Conservation (phyloP, 2,888 invertebrate species). For the Drosophila merina region DNA sequence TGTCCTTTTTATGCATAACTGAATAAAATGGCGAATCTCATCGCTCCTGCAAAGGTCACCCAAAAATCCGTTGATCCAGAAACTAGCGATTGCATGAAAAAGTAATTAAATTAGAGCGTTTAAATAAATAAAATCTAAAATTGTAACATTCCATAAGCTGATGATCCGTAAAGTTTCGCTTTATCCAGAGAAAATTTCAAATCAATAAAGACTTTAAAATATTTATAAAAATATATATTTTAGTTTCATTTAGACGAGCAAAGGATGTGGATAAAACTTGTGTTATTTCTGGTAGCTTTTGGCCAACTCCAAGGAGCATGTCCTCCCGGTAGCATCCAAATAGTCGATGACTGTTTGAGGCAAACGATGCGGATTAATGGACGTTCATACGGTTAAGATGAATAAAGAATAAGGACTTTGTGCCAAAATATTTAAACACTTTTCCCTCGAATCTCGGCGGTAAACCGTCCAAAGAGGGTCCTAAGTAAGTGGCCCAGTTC, state of each 20-base stretch:
- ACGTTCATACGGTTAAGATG: neutral
- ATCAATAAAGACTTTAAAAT: too few relatives aligned
- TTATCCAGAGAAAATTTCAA: neutral
- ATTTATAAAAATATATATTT: neutral
- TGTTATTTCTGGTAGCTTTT: neutral
- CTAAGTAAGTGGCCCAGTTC: conserved; percentile 41
- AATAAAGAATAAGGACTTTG: neutral
- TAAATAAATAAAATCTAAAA: neutral
- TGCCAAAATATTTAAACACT: conserved; percentile 10
- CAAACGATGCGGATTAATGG: neutral
- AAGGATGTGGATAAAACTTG: neutral
- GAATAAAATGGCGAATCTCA: neutral
- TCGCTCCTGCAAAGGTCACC: neutral
- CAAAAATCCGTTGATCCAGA: neutral
- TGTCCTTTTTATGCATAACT: neutral
- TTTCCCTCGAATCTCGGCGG: conserved; percentile 8
- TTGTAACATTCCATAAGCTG: neutral
- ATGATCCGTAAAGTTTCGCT: neutral
- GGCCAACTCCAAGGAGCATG: neutral
- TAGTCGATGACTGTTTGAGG: neutral
- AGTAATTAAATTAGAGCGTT: neutral
- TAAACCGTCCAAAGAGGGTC: conserved; percentile 18
- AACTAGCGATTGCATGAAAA: neutral
- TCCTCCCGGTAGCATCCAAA: neutral
- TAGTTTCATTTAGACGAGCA: neutral